A percentile compares a stretch with the other conserved stretches of the same genome.
These are phyloP conservation scores for Epinephelus lanceolatus DNA, from an alignment of 2,113 vertebrate genomes.

Conservation along the genomic window DNA sequence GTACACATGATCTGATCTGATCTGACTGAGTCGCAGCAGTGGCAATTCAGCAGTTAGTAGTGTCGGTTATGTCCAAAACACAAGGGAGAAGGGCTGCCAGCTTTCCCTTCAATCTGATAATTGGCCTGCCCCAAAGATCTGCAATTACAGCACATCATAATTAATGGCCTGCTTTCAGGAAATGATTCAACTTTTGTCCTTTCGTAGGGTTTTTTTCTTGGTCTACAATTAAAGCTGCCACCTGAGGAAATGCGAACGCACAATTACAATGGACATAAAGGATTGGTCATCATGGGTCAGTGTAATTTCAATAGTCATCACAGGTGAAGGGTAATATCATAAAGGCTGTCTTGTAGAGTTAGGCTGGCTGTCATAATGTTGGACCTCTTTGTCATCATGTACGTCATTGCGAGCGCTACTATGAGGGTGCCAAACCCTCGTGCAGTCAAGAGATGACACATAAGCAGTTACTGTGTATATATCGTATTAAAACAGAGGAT, in stretches of 20 bases:
- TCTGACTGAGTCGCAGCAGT: slow-evolving; percentile 56
- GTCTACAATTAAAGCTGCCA: slow-evolving; percentile 75
- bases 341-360: slow-evolving; percentile 60
- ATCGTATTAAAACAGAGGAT: background rate
- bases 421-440: background rate
- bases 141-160: slow-evolving; percentile 80
- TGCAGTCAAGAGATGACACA: background rate
- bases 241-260: slow-evolving; percentile 68
- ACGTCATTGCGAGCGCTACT: slow-evolving; percentile 27
- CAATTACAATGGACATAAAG: slow-evolving; percentile 68
- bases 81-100: slow-evolving; percentile 43
- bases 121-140: slow-evolving; percentile 73
- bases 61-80: slow-evolving; percentile 70
- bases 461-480: background rate
- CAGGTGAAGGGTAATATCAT: slow-evolving; percentile 54
- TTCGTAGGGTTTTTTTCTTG: slow-evolving; percentile 23
- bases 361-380: slow-evolving; percentile 58
- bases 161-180: slow-evolving; percentile 72
- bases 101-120: slow-evolving; percentile 63
- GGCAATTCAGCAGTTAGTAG: slow-evolving; percentile 52
- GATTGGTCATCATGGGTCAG: slow-evolving; percentile 62
- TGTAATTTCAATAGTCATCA: slow-evolving; percentile 71
- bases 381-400: slow-evolving; percentile 47
- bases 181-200: slow-evolving; percentile 74
- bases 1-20: slow-evolving; percentile 66